Conservation (phyloP, 2,888 invertebrate genomes). For the Emmelina monodactyla region DNA sequence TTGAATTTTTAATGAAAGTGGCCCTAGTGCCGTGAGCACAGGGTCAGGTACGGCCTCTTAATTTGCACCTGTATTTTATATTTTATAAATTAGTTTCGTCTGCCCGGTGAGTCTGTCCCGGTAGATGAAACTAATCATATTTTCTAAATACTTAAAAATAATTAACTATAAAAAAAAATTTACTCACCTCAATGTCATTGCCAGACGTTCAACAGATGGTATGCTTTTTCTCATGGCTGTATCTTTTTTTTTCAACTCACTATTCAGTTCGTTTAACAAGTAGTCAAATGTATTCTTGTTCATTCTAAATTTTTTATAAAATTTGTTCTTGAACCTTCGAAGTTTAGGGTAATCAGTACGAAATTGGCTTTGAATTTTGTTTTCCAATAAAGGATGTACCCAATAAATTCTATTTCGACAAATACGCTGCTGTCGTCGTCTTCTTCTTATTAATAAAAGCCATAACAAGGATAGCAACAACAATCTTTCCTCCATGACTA, state of each 20-base stretch:
- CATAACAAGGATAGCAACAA: slow-evolving; percentile 15
- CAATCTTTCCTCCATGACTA: slow-evolving; percentile 15
- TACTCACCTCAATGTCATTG: slow-evolving; percentile 15
- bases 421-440: slow-evolving; percentile 8
- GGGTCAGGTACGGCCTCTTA: slow-evolving; percentile 12
- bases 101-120: slow-evolving; percentile 13
- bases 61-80: slow-evolving; percentile 11
- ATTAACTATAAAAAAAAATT: slow-evolving; percentile 7
- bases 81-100: slow-evolving; percentile 12
- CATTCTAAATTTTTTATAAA: slow-evolving; percentile 12
- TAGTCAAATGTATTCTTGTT: slow-evolving; percentile 11
- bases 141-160: slow-evolving; percentile 12
- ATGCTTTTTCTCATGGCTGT: slow-evolving; percentile 15
- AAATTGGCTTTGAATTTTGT: slow-evolving; percentile 14
- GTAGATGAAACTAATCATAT: slow-evolving; percentile 13
- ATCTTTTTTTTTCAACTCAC: slow-evolving; percentile 14
- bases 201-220: slow-evolving; percentile 15
- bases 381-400: slow-evolving; percentile 15
- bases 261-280: slow-evolving; percentile 13
- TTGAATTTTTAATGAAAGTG: slow-evolving; percentile 11
- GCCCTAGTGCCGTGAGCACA: slow-evolving; percentile 12
- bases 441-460: slow-evolving; percentile 13
- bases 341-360: slow-evolving; percentile 11
- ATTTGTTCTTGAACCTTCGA: slow-evolving; percentile 9
- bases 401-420: slow-evolving; percentile 15